These are phyloP conservation scores for Gopherus flavomarginatus DNA, from an alignment of 2,113 vertebrate genomes.

Conservation along the genomic window DNA sequence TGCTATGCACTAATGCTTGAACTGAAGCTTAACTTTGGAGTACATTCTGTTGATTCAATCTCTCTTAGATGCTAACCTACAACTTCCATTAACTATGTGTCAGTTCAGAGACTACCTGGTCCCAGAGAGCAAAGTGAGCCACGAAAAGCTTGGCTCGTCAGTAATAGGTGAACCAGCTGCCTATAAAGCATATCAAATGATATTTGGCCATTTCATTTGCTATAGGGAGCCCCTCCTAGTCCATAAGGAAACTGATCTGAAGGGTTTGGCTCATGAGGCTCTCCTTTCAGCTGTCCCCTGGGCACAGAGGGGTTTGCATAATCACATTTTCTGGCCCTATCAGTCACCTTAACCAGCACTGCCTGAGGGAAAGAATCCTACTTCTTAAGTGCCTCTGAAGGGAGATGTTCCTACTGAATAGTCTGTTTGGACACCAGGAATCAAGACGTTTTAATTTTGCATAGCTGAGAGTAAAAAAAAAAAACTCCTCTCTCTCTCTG, in stretches of 20 bases:
- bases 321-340: not conserved
- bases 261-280: not conserved
- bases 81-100: not conserved
- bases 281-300: not conserved
- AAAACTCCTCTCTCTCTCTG: not conserved
- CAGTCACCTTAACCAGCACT: not conserved
- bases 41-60: constrained; percentile 67
- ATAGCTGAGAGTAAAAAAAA: not conserved
- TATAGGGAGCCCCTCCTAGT: not conserved
- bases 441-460: not conserved
- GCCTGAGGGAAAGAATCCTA: not conserved
- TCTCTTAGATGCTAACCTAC: constrained; percentile 52
- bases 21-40: constrained; percentile 63
- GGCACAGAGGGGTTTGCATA: not conserved
- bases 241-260: not conserved
- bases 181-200: not conserved
- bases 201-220: not conserved
- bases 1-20: constrained; percentile 52
- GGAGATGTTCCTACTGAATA: not conserved
- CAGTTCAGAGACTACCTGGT: not conserved
- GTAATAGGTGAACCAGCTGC: not conserved
- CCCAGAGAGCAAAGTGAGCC: not conserved
- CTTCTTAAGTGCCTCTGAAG: not conserved
- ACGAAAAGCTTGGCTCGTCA: not conserved
- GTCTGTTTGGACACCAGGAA: not conserved